Conservation (phyloP, 2,113 vertebrate species). For the Rattus norvegicus region DNA sequence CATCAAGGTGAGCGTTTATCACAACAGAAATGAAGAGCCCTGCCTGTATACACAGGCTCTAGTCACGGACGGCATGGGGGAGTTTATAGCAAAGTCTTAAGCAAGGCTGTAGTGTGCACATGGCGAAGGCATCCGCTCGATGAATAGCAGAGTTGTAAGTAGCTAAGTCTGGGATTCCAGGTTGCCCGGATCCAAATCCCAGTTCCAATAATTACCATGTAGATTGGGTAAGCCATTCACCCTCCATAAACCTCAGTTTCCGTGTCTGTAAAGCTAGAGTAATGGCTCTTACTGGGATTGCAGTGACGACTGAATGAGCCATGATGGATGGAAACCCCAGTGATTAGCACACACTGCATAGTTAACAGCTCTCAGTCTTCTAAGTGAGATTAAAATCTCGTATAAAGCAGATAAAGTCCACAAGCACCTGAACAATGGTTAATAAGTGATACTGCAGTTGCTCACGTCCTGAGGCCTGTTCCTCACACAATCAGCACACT, state of each 20-base stretch:
- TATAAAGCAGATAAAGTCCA: background rate
- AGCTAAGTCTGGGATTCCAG: background rate
- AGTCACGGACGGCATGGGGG: background rate
- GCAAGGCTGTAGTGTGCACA: background rate
- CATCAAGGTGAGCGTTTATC: background rate
- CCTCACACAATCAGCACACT: background rate
- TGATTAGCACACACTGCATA: background rate
- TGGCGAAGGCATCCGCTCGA: background rate
- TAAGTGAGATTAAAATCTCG: constrained; percentile 25
- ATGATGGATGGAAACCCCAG: background rate
- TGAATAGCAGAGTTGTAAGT: background rate
- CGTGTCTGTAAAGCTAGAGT: background rate
- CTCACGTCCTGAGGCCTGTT: background rate
- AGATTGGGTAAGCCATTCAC: background rate
- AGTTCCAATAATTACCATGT: background rate
- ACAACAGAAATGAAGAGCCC: constrained; percentile 43
- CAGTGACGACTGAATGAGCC: background rate
- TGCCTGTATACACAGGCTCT: background rate
- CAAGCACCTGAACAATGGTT: background rate
- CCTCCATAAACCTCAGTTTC: background rate
- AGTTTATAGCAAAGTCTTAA: background rate
- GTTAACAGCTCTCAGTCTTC: background rate
- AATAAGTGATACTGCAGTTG: background rate
- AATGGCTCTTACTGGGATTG: background rate
- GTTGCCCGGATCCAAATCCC: background rate